phyloP scores from a whole-genome alignment of 1,140 invertebrate species.

The Homarus americanus region DNA sequence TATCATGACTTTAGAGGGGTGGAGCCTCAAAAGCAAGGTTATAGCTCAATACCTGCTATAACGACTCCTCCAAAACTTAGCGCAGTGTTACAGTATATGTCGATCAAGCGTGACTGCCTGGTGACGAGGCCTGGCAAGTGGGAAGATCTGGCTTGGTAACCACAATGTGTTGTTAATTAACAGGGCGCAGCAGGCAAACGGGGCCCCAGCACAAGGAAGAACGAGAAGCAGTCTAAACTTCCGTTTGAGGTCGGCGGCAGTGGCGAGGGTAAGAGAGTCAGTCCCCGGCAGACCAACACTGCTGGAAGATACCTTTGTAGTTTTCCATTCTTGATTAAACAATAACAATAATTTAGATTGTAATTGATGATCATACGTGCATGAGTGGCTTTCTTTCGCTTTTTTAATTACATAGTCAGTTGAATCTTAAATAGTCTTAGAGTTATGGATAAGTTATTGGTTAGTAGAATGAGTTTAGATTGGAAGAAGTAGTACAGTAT shows the following conservation, averaged over 20 bases:
- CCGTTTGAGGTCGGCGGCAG: slow-evolving; percentile 14
- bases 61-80: too few relatives aligned
- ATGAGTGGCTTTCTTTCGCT: slow-evolving; percentile 2
- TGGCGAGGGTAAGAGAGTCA: not conserved
- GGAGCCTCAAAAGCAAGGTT: not conserved
- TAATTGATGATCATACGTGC: slow-evolving; percentile 24
- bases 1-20: not conserved
- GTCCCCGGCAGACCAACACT: not conserved
- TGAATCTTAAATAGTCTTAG: not conserved
- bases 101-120: not conserved
- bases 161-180: not conserved
- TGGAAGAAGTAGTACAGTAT: slow-evolving; percentile 16
- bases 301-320: not conserved
- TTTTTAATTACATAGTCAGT: not conserved
- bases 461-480: slow-evolving; percentile 11
- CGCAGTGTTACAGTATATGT: too few relatives aligned
- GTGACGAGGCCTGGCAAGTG: not conserved
- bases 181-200: not conserved
- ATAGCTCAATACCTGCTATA: too few relatives aligned
- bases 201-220: not conserved
- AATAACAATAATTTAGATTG: slow-evolving; percentile 10
- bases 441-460: slow-evolving; percentile 4
- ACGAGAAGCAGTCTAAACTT: slow-evolving; percentile 16
- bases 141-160: not conserved
- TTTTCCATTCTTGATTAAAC: not conserved